phyloP scores from a whole-genome alignment of 1,140 invertebrate species.

The Ooceraea biroi region DNA sequence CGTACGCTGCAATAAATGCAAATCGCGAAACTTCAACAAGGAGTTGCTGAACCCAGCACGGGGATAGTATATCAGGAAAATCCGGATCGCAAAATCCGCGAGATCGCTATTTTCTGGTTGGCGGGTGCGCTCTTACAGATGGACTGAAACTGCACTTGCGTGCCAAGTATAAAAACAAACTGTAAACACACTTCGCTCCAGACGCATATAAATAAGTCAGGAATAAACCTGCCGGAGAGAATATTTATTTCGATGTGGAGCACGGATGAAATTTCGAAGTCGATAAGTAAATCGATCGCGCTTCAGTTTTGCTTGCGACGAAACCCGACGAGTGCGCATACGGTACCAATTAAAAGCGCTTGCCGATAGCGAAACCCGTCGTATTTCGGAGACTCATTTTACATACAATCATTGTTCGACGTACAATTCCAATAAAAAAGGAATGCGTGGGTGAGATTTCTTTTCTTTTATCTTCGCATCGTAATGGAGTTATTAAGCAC shows the following conservation, averaged over 20 bases:
- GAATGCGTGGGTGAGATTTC: too few relatives aligned
- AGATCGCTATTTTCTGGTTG: conserved; percentile 31
- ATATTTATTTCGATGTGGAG: conserved; percentile 8
- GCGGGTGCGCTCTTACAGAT: not conserved
- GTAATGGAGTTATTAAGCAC: too few relatives aligned
- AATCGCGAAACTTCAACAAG: conserved; percentile 2
- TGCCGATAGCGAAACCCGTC: not conserved
- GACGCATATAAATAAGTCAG: conserved; percentile 46
- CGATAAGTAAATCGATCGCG: conserved; percentile 29
- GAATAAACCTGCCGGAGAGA: conserved; percentile 12
- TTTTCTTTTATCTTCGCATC: not conserved
- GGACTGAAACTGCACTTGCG: not conserved
- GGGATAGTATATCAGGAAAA: not conserved
- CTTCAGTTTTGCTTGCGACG: not conserved
- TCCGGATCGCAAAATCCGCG: conserved; percentile 4
- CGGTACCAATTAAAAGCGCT: not conserved
- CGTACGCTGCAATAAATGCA: conserved; percentile 17
- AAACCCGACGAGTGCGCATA: not conserved
- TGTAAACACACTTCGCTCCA: conserved; percentile 37
- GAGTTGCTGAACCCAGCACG: not conserved
- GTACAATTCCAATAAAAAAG: not conserved
- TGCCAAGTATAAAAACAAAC: conserved; percentile 47
- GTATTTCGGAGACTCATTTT: not conserved
- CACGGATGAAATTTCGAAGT: not conserved
- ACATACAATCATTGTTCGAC: not conserved